Base-by-base conservation (phyloP, 2,113 vertebrate species). In the Erinaceus europaeus region DNA sequence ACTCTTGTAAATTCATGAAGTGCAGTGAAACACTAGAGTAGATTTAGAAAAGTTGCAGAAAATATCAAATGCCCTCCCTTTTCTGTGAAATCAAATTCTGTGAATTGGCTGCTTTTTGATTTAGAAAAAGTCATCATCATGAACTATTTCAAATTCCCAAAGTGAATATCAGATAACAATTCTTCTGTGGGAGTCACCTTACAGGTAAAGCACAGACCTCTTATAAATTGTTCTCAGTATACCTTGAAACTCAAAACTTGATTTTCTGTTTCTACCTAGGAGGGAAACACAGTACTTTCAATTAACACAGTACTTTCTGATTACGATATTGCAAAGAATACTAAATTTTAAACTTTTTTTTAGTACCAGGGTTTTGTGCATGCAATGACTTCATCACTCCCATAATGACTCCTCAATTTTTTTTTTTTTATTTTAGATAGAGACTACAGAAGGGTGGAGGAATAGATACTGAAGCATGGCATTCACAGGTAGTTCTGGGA, bases 21-120 rank as follows among this genome's bases (percentile, higher is more conserved):
- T n/a, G 32, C n/a, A 75, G 17, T 52, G 27, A 92, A 89, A 62
- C 64, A 71, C 40, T 84, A 78, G 32, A 13, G 57, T 42, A 29
- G 12, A 2, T 40, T 82, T 75, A 84, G 48, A 55, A 92, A 92
- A 84, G 36, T 82, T 89, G 71, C n/a, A 85, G 64, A 71, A 90
- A 91, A 93, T 83, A 55, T 88, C 83, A 89, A 75, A 44, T 79
- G 69, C 81, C 44, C 62, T 92, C 81, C 44, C 62, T 92, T 87
- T 92, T 84, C 44, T 32, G 65, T 75, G 53, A 93, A 89, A 92
- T 81, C 46, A 87, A 77, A 91, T 89, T 29, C 46, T 69, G 15
- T 50, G 17, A 3, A 15, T 59, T 73, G 27, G 17, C 59, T 62
- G 36, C 48, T 76, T 89, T 91, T 69, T 34, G 2, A 76, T 57